Conservation (phyloP, 2,888 invertebrate species). For the Proisotoma minuta region DNA sequence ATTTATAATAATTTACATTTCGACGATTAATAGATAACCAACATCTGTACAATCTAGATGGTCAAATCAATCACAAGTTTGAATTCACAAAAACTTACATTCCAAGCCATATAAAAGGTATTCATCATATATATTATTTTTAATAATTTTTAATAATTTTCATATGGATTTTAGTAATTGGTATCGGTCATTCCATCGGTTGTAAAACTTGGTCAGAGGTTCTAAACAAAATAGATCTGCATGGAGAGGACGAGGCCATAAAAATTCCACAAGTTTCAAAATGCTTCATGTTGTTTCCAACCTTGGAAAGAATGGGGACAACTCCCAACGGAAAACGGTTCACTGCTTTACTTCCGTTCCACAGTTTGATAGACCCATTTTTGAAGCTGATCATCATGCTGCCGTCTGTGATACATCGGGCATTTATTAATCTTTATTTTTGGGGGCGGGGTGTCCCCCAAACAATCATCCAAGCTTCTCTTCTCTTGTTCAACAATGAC, state of each 20-base stretch:
- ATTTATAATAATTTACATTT: neutral
- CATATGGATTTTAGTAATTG: too few relatives aligned
- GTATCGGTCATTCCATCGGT: slow-evolving; percentile 89
- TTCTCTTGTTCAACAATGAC: slow-evolving; percentile 27
- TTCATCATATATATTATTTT: too few relatives aligned
- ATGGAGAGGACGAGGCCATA: slow-evolving; percentile 47
- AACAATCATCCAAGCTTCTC: slow-evolving; percentile 25
- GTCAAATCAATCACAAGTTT: slow-evolving; percentile 74
- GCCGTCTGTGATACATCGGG: slow-evolving; percentile 19
- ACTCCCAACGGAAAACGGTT: slow-evolving; percentile 68
- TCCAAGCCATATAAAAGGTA: slow-evolving; percentile 64
- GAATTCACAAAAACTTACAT: slow-evolving; percentile 69
- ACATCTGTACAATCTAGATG: slow-evolving; percentile 66
- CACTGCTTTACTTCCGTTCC: slow-evolving; percentile 58
- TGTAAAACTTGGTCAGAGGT: slow-evolving; percentile 74
- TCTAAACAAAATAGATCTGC: slow-evolving; percentile 53
- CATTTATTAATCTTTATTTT: slow-evolving; percentile 28
- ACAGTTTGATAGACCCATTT: slow-evolving; percentile 13
- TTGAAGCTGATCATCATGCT: slow-evolving; percentile 23
- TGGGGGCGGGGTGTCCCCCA: slow-evolving; percentile 17
- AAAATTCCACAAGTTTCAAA: slow-evolving; percentile 55
- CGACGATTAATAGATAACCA: slow-evolving; percentile 54
- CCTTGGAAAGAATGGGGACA: slow-evolving; percentile 74
- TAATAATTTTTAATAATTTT: too few relatives aligned
- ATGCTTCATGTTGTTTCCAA: slow-evolving; percentile 76